Percentiles rank a stretch among this genome's conserved stretches.
phyloP scores from a whole-genome alignment of 2,888 invertebrate species.

The Invenusta paracnida region DNA sequence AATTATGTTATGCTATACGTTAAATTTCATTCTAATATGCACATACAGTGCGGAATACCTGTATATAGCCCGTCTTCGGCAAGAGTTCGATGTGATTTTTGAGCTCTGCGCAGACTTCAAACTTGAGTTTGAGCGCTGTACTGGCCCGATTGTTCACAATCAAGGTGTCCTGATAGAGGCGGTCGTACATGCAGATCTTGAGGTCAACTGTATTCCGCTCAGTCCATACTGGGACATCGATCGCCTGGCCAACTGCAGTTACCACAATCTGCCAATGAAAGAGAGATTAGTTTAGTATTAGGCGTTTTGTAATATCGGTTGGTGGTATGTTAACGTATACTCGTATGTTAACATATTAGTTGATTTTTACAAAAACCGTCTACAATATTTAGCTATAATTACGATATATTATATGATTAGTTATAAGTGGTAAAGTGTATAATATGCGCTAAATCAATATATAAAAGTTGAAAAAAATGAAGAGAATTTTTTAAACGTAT shows the following conservation, averaged over 20 bases:
- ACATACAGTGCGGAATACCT: constrained; percentile 48
- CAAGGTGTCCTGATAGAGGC: constrained; percentile 60
- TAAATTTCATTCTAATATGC: background rate
- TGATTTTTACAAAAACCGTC: too few relatives aligned
- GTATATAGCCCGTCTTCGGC: constrained; percentile 57
- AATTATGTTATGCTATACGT: too few relatives aligned
- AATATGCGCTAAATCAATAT: too few relatives aligned
- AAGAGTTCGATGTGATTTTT: constrained; percentile 59
- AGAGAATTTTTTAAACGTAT: too few relatives aligned
- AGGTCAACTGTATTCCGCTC: constrained; percentile 57
- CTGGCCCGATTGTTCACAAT: constrained; percentile 58
- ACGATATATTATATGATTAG: too few relatives aligned
- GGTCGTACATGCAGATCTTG: constrained; percentile 59
- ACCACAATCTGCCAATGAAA: background rate
- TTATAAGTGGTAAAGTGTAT: too few relatives aligned
- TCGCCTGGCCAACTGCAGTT: constrained; percentile 52
- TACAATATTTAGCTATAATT: too few relatives aligned
- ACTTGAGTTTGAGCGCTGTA: constrained; percentile 56
- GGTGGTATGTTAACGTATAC: too few relatives aligned
- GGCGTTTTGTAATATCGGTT: too few relatives aligned
- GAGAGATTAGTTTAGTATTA: background rate
- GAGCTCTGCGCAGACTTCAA: constrained; percentile 54
- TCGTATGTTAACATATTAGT: too few relatives aligned
- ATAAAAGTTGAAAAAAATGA: too few relatives aligned
- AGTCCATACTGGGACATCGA: constrained; percentile 60